Conservation (phyloP, 2,888 invertebrate species). For the Teleiodes luculella region DNA sequence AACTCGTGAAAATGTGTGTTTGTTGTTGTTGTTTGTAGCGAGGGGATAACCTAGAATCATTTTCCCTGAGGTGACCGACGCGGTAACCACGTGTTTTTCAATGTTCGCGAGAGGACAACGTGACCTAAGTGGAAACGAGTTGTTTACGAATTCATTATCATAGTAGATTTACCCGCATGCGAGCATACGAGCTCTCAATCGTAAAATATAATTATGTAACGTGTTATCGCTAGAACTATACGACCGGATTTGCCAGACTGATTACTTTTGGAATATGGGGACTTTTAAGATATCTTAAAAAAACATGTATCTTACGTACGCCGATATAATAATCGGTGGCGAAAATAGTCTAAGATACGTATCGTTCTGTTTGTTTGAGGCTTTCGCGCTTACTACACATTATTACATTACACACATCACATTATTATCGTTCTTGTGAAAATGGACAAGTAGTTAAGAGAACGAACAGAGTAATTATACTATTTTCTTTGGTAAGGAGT, state of each 20-base stretch:
- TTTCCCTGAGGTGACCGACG: neutral
- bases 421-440: too few species aligned
- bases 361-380: too few species aligned
- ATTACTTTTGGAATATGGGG: neutral
- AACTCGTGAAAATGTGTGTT: too few species aligned
- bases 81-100: neutral
- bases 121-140: slow-evolving; percentile 2
- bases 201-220: neutral
- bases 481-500: too few species aligned
- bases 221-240: neutral
- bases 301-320: too few species aligned
- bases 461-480: too few species aligned
- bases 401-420: too few species aligned
- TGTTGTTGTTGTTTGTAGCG: too few species aligned
- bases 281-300: neutral
- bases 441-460: too few species aligned
- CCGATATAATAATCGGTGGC: too few species aligned
- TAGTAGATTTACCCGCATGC: neutral
- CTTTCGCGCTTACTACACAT: too few species aligned
- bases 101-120: neutral
- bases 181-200: neutral
- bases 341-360: too few species aligned
- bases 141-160: neutral
- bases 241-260: neutral
- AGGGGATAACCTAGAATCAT: neutral